Evolutionary conservation across 2,113 vertebrate species (phyloP).

Genomic region (Amphiprion ocellaris): DNA sequence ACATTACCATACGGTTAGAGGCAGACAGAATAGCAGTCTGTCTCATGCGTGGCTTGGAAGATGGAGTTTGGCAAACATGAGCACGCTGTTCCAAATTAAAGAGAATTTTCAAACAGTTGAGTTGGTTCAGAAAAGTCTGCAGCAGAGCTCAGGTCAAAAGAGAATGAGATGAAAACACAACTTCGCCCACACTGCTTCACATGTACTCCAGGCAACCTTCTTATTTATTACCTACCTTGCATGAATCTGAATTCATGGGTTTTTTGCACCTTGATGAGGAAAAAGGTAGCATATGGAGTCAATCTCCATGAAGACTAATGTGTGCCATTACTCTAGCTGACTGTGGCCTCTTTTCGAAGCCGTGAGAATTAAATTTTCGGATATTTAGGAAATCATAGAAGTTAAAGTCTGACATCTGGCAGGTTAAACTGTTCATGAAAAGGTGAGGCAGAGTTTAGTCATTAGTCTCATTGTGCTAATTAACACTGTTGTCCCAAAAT

Average conservation of each 20-base stretch:
- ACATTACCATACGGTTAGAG: conserved; percentile 30
- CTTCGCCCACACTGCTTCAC: neutral
- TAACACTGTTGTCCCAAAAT: conserved; percentile 29
- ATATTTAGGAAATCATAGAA: conserved; percentile 7
- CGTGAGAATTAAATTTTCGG: conserved; percentile 36
- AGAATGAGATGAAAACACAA: conserved; percentile 10
- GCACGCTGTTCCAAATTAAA: conserved; percentile 4
- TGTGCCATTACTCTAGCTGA: conserved; percentile 57
- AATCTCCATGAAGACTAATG: conserved; percentile 56
- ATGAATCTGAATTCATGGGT: conserved; percentile 1
- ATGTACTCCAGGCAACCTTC: conserved; percentile 10
- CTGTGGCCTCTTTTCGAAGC: conserved; percentile 46
- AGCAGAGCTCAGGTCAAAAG: conserved; percentile 22
- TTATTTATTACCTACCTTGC: conserved; percentile 27
- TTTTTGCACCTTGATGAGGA: conserved; percentile 30
- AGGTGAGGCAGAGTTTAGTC: neutral
- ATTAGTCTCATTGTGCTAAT: conserved; percentile 28
- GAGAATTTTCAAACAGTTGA: conserved; percentile 14
- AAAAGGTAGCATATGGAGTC: neutral
- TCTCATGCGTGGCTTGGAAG: conserved; percentile 5
- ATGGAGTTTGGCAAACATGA: conserved; percentile 22
- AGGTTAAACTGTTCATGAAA: conserved; percentile 26
- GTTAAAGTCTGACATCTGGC: conserved; percentile 47
- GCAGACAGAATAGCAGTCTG: neutral
- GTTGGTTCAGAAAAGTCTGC: conserved; percentile 9